Conservation (phyloP, 2,888 invertebrate genomes). For the Tenthredo distinguenda region DNA sequence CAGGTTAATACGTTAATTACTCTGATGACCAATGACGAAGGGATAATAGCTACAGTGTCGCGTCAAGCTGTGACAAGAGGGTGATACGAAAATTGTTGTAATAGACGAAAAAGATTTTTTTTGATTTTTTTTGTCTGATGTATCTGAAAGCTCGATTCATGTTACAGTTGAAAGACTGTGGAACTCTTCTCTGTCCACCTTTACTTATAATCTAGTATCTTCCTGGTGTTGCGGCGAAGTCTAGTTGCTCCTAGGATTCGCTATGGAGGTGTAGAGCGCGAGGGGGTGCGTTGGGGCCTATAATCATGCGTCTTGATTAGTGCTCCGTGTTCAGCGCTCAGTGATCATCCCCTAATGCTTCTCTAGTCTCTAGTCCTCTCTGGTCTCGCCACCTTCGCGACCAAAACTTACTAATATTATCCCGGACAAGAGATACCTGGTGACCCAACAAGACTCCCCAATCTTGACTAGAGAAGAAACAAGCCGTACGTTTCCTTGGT, state of each 20-base stretch:
- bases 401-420: conserved; percentile 70
- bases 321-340: conserved; percentile 75
- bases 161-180: background rate
- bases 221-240: background rate
- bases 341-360: conserved; percentile 77
- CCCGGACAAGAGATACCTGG: conserved; percentile 63
- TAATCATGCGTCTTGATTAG: conserved; percentile 78
- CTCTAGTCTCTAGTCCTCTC: conserved; percentile 64
- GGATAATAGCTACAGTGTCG: background rate
- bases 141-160: background rate
- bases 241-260: conserved; percentile 22
- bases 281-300: conserved; percentile 73
- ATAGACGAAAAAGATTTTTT: background rate
- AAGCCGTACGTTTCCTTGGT: background rate
- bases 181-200: background rate
- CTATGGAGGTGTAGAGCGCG: conserved; percentile 44
- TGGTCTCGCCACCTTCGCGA: conserved; percentile 62
- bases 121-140: background rate
- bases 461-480: background rate
- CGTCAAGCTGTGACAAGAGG: background rate
- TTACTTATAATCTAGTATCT: conserved; percentile 11
- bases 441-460: conserved; percentile 51
- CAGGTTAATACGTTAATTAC: background rate
- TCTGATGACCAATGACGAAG: background rate
- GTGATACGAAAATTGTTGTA: background rate